Evolutionary conservation across 2,888 invertebrate genomes (phyloP).

Genomic region (Allygus modestus): DNA sequence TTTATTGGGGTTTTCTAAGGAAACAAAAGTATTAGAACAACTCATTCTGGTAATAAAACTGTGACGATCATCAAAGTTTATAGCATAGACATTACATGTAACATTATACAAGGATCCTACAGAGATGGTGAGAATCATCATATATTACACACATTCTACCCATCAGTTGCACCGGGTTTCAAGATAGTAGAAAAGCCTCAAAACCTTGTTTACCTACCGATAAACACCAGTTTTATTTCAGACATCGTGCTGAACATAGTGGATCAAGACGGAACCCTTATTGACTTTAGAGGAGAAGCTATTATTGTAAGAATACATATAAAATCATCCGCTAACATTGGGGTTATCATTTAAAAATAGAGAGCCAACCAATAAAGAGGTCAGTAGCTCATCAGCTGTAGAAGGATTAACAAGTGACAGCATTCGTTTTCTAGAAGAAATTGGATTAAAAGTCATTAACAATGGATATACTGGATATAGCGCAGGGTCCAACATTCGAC

Average conservation of each 20-base stretch:
- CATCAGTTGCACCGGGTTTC: constrained; percentile 34
- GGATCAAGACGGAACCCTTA: constrained; percentile 21
- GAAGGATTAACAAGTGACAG: constrained; percentile 38
- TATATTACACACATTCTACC: constrained; percentile 32
- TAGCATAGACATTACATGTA: background rate
- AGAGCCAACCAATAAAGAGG: background rate
- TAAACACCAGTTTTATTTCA: constrained; percentile 29
- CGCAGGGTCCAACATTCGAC: constrained; percentile 61
- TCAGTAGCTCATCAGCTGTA: background rate
- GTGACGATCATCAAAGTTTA: background rate
- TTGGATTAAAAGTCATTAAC: constrained; percentile 4
- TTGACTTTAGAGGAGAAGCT: constrained; percentile 51
- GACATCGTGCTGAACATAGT: constrained; percentile 39
- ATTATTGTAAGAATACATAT: constrained; percentile 19
- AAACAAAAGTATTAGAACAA: background rate
- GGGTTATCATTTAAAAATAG: background rate
- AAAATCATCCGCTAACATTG: background rate
- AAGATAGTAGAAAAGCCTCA: constrained; percentile 42
- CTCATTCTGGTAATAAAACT: background rate
- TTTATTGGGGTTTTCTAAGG: constrained; percentile 5
- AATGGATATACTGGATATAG: constrained; percentile 59
- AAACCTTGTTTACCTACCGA: constrained; percentile 32
- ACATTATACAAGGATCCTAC: background rate
- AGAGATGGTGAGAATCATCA: constrained; percentile 32
- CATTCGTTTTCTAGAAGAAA: constrained; percentile 25